phyloP scores from a whole-genome alignment of 2,797 vertebrate genomes.

The Crenuchus spilurus region DNA sequence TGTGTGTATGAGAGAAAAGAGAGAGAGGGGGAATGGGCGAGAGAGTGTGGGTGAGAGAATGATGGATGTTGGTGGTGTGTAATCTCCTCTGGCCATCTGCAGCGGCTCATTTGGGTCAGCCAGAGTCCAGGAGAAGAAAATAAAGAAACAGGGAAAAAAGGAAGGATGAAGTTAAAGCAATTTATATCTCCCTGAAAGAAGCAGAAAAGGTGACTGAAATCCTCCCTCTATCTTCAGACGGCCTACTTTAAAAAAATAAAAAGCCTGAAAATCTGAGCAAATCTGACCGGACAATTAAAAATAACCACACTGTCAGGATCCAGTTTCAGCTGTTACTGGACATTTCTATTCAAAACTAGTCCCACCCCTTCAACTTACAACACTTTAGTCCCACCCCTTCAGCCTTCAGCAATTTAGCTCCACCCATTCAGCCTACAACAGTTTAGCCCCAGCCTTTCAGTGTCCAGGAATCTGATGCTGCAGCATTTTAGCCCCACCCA shows the following conservation, averaged over 20 bases:
- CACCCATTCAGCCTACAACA: too few relatives aligned
- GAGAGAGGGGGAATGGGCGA: not conserved
- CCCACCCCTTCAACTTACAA: too few relatives aligned
- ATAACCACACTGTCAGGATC: not conserved
- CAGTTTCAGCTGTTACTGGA: too few relatives aligned
- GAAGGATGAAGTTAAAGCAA: not conserved
- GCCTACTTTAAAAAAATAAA: not conserved
- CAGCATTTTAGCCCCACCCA: too few relatives aligned
- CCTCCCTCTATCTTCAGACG: not conserved
- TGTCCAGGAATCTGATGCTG: too few relatives aligned
- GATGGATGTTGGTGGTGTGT: constrained; percentile 25
- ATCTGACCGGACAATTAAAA: constrained; percentile 52
- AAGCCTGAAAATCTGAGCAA: not conserved
- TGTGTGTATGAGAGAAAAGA: not conserved
- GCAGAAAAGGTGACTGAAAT: constrained; percentile 32
- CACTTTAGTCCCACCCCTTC: too few relatives aligned
- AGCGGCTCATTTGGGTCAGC: constrained; percentile 29
- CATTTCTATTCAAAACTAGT: too few relatives aligned
- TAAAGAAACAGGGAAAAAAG: not conserved
- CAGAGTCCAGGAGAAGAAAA: constrained; percentile 29
- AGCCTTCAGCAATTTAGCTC: too few relatives aligned
- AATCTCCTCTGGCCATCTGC: constrained; percentile 39
- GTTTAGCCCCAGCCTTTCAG: too few relatives aligned
- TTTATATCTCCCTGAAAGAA: constrained; percentile 17
- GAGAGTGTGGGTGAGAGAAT: not conserved